These are phyloP conservation scores for Alectoris magna DNA, from an alignment of 2,797 vertebrate genomes.

Conservation along the genomic window DNA sequence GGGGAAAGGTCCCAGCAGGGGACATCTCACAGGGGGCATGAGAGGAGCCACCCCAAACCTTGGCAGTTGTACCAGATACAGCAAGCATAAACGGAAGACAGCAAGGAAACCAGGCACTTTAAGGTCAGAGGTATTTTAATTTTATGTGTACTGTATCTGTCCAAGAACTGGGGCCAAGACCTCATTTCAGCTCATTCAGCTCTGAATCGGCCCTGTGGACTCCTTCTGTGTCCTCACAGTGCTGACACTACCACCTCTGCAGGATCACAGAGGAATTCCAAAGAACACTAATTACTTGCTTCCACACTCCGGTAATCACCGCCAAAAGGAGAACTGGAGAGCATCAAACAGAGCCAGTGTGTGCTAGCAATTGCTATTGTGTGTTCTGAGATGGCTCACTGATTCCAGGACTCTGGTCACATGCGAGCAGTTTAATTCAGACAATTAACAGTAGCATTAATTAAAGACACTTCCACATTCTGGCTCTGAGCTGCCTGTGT, in stretches of 20 bases:
- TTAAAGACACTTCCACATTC: not conserved
- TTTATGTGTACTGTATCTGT: not conserved
- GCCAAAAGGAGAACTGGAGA: not conserved
- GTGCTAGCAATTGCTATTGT: not conserved
- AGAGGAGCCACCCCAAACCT: not conserved
- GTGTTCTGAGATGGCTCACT: not conserved
- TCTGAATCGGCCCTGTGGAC: not conserved
- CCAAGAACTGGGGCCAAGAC: not conserved
- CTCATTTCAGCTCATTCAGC: not conserved
- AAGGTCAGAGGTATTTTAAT: not conserved
- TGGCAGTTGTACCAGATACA: not conserved
- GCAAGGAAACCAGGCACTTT: not conserved
- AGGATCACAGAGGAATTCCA: not conserved
- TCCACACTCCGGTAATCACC: not conserved
- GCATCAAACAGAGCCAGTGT: not conserved
- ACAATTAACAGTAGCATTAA: not conserved
- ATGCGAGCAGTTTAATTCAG: not conserved
- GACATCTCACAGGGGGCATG: rapidly evolving
- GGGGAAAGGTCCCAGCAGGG: not conserved
- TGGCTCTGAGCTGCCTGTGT: not conserved
- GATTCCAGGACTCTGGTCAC: not conserved
- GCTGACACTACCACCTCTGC: not conserved
- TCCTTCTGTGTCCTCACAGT: not conserved
- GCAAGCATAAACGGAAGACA: not conserved
- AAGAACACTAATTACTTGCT: not conserved